Conservation (phyloP, 1,140 invertebrate genomes). For the Trachymyrmex septentrionalis region DNA sequence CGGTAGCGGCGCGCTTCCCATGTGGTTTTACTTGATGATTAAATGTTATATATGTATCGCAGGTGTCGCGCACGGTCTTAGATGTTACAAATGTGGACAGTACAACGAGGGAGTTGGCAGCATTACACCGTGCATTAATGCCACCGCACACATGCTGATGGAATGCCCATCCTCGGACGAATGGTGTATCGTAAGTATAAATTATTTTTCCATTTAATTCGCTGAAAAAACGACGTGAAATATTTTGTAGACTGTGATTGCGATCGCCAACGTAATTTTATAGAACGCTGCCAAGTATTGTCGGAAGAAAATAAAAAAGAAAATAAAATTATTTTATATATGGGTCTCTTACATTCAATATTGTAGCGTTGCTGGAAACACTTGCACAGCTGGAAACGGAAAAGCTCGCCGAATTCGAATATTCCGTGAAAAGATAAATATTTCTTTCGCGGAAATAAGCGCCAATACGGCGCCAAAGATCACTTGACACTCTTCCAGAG, state of each 20-base stretch:
- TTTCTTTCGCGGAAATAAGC: conserved; percentile 48
- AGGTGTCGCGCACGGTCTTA: conserved; percentile 86
- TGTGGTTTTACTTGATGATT: conserved; percentile 8
- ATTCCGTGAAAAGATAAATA: conserved; percentile 66
- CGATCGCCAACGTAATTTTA: neutral
- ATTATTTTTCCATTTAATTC: neutral
- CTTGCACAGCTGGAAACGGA: conserved; percentile 62
- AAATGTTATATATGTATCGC: conserved; percentile 66
- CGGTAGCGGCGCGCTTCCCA: neutral
- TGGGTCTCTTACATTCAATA: neutral
- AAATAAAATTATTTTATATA: neutral
- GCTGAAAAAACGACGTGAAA: neutral
- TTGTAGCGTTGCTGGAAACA: neutral
- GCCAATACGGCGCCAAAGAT: conserved; percentile 74
- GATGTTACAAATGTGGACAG: conserved; percentile 92
- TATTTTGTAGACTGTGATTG: neutral
- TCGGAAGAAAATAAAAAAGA: neutral
- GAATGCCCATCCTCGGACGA: conserved; percentile 89
- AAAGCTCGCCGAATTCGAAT: conserved; percentile 36
- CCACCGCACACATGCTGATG: conserved; percentile 89
- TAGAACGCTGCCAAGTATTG: neutral
- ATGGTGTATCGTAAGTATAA: conserved; percentile 91
- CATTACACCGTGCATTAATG: conserved; percentile 93
- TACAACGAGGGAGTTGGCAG: conserved; percentile 94
- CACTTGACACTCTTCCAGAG: conserved; percentile 78